These are phyloP conservation scores for Haemorhous mexicanus DNA, from an alignment of 2,113 vertebrate genomes.

Conservation along the genomic window DNA sequence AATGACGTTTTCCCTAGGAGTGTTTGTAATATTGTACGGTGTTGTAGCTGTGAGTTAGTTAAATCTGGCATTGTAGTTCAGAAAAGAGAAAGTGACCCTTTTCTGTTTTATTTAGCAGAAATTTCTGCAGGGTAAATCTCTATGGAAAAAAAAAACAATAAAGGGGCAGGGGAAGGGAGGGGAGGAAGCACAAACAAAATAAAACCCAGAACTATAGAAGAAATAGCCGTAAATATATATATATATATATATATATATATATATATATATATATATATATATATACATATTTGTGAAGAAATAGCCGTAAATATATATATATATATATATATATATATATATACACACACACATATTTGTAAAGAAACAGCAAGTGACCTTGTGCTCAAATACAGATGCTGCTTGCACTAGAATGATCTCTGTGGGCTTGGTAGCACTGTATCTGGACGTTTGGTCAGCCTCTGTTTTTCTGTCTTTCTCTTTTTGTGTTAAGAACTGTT, in stretches of 20 bases:
- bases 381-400: conserved; percentile 22
- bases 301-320: neutral
- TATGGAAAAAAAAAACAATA: neutral
- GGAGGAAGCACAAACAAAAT: neutral
- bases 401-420: neutral
- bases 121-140: neutral
- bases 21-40: neutral
- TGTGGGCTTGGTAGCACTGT: conserved; percentile 28
- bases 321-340: too few relatives aligned
- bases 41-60: neutral
- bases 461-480: neutral
- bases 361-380: conserved; percentile 4
- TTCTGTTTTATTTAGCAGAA: neutral
- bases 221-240: neutral
- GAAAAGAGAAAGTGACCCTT: neutral
- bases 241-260: too few relatives aligned
- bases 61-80: neutral
- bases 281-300: too few relatives aligned
- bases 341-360: too few relatives aligned
- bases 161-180: neutral
- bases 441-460: conserved; percentile 39
- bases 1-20: neutral
- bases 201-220: neutral
- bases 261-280: too few relatives aligned
- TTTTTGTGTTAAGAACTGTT: conserved; percentile 65